These are phyloP conservation scores for Ochotona curzoniae DNA, from an alignment of 2,113 vertebrate genomes.

Conservation along the genomic window DNA sequence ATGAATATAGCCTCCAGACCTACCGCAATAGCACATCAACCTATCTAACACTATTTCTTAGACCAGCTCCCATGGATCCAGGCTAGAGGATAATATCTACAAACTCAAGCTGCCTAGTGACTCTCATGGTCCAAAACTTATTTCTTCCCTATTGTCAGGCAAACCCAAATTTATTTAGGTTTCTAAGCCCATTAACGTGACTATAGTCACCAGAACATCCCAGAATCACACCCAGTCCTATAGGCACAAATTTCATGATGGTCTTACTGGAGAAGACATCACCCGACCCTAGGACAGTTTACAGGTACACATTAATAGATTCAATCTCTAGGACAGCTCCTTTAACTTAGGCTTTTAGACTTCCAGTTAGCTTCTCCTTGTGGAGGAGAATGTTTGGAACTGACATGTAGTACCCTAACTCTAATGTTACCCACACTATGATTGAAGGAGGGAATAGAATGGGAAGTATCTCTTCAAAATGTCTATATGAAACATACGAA, in stretches of 20 bases:
- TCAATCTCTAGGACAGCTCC: neutral
- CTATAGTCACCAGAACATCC: neutral
- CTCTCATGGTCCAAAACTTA: neutral
- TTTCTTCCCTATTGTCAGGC: neutral
- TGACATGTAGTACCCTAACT: neutral
- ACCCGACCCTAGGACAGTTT: neutral
- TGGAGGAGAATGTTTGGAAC: neutral
- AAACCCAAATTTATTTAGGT: neutral
- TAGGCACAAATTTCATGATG: neutral
- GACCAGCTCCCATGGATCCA: fast-evolving
- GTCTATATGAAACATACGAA: too few species aligned
- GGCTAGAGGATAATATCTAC: neutral
- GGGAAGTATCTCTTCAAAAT: too few species aligned
- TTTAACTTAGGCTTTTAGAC: neutral
- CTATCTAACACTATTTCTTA: neutral
- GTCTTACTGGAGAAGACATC: neutral
- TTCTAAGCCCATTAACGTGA: neutral
- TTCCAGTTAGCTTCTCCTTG: neutral
- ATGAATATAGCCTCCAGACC: neutral
- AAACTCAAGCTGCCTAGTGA: neutral
- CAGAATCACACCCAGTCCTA: neutral
- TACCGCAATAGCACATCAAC: neutral
- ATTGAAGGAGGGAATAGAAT: too few species aligned
- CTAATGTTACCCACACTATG: neutral
- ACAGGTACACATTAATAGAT: neutral